Base-by-base conservation (phyloP, 92 coral and sea anemone genomes). In the Palythoa grandiflora region DNA sequence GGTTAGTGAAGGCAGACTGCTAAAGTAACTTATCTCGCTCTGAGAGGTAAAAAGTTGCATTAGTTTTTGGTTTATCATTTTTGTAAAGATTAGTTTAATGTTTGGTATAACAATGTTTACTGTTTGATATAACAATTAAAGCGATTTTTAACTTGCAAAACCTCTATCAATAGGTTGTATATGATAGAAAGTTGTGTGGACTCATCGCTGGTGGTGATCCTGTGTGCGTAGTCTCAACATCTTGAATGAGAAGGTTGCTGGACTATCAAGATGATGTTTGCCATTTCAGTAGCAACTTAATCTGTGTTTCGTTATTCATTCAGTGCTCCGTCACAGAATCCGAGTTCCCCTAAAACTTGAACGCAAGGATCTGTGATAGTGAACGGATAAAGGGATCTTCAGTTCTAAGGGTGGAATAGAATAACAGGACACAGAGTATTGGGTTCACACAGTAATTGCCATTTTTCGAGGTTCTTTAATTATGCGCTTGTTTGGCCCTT, bases 231-330 rank as follows among this genome's bases (percentile, higher is more conserved):
- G 51, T 71, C 76, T 68, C 73, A 11, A 68, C 73, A 68, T 68
- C 73, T 68, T 68, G 73, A 68, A 21, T 21, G 38, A 71, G 76
- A 37, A 71, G 52, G 50, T 72, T 72, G 53, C 77, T 72, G 20
- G 21, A 72, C 77, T 72, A 9, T 37, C 77, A 72, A 72, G 77
- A 72, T 72, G 77, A 71, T 36, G 51, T 72, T 72, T 72, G 19
- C 77, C 77, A n/a, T 72, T 72, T 72, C 52, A 72, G 76, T 72
- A 37, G 76, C 76, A 38, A 14, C 76, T 72, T 72, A 72, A 72
- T 72, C 76, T 72, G 76, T 72, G 48, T 72, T 13, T 53, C 51
- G 51, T 72, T 72, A 72, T 40, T 72, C 76, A 40, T 72, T 72
- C 51, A 10, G 1, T 72, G 76, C 76, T 53, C 63, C 80, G 63